These are phyloP conservation scores for Hedya salicella DNA, from an alignment of 2,888 invertebrate genomes.

Conservation along the genomic window DNA sequence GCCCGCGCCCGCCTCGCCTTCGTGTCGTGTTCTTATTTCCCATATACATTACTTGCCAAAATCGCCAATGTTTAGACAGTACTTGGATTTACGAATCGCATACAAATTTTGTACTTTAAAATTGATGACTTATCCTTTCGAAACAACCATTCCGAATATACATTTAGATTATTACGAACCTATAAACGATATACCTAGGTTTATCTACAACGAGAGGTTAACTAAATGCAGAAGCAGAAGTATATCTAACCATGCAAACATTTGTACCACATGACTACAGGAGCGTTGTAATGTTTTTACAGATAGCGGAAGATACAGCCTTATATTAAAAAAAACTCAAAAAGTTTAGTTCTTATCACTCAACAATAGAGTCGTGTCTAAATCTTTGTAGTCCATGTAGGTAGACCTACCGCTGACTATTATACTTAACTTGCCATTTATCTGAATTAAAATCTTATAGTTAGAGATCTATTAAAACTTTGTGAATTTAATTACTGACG, in stretches of 20 bases:
- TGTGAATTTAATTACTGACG: conserved; percentile 21
- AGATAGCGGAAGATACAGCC: too few species aligned
- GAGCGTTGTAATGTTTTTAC: background rate
- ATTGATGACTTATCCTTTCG: conserved; percentile 4
- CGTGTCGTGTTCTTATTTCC: conserved; percentile 65
- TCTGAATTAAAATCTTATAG: conserved; percentile 48
- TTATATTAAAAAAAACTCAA: too few species aligned
- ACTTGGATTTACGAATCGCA: conserved; percentile 30
- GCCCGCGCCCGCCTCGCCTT: conserved; percentile 54
- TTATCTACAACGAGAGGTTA: background rate
- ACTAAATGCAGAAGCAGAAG: conserved; percentile 1
- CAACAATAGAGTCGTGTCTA: too few species aligned
- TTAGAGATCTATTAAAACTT: conserved; percentile 44
- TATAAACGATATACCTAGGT: background rate
- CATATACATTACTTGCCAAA: conserved; percentile 59
- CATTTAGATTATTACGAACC: conserved; percentile 6
- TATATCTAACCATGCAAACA: conserved; percentile 17
- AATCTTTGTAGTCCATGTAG: background rate
- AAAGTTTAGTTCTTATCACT: too few species aligned
- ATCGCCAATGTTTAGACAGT: conserved; percentile 55
- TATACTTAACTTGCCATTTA: conserved; percentile 13
- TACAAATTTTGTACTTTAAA: conserved; percentile 37
- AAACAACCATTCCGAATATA: background rate
- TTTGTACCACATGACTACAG: conserved; percentile 20
- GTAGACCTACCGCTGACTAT: background rate